Conservation (phyloP, 2,797 vertebrate genomes). For the Atherinosoma microstoma region DNA sequence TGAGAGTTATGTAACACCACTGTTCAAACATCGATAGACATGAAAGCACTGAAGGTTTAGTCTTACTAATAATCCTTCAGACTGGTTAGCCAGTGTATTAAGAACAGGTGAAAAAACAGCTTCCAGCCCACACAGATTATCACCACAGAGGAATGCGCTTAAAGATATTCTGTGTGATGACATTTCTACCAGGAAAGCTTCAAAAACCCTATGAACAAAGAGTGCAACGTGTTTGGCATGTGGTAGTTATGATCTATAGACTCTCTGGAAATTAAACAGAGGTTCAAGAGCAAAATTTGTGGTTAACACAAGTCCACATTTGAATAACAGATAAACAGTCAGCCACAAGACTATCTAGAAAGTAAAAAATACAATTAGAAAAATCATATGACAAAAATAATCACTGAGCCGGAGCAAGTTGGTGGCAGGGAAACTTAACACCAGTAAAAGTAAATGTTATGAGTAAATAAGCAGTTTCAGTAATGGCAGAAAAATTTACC, state of each 20-base stretch:
- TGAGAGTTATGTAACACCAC: conserved; percentile 44
- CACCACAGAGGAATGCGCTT: conserved; percentile 44
- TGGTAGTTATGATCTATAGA: conserved; percentile 22
- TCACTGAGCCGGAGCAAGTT: not conserved
- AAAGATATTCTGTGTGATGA: conserved; percentile 4
- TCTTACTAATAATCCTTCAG: conserved; percentile 43
- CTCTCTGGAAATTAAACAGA: not conserved
- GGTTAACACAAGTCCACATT: not conserved
- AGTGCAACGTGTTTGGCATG: conserved; percentile 4
- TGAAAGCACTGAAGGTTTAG: conserved; percentile 20
- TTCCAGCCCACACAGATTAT: conserved; percentile 11
- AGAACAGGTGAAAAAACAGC: conserved; percentile 54
- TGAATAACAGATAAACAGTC: not conserved
- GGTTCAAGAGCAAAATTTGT: not conserved
- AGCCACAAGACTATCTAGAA: not conserved
- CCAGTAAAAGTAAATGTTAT: not conserved
- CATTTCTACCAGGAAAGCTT: conserved; percentile 16
- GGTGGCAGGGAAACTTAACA: not conserved
- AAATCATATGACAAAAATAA: not conserved
- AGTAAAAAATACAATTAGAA: not conserved
- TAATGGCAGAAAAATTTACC: not conserved
- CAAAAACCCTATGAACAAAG: not conserved
- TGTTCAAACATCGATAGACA: conserved; percentile 52
- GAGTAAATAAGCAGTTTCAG: not conserved
- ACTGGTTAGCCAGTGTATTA: conserved; percentile 37